Percentiles rank a stretch among this genome's conserved stretches.
phyloP scores from a whole-genome alignment of 2,113 vertebrate species.

The Corythaeola cristata region DNA sequence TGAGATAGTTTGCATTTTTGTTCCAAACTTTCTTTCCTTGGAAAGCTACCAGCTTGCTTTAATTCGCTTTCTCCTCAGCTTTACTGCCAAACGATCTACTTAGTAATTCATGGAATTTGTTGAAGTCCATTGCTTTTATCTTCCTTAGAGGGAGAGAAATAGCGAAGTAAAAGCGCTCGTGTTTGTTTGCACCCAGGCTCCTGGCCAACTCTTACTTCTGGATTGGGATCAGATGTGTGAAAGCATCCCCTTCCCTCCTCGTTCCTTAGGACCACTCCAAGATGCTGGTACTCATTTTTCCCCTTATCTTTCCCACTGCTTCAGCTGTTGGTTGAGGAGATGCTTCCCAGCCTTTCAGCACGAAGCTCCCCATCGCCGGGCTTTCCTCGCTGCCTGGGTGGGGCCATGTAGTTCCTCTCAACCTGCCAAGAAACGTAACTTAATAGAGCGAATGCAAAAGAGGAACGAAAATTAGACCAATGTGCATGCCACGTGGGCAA shows the following conservation, averaged over 20 bases:
- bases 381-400: accelerated
- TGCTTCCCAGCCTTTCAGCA: neutral
- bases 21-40: neutral
- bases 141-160: neutral
- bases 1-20: accelerated
- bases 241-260: neutral
- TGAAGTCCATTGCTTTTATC: neutral
- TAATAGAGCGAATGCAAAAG: neutral
- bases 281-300: neutral
- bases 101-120: neutral
- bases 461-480: neutral
- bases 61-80: neutral
- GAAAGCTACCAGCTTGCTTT: neutral
- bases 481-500: accelerated
- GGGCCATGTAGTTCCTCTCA: accelerated
- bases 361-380: neutral
- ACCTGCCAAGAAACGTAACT: accelerated
- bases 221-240: neutral
- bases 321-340: neutral
- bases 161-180: accelerated
- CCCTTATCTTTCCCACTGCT: neutral
- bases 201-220: neutral
- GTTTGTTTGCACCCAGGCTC: neutral
- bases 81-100: slow-evolving; percentile 4
- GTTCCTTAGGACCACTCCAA: accelerated